phyloP scores from a whole-genome alignment of 2,113 vertebrate species.

The Naja naja region DNA sequence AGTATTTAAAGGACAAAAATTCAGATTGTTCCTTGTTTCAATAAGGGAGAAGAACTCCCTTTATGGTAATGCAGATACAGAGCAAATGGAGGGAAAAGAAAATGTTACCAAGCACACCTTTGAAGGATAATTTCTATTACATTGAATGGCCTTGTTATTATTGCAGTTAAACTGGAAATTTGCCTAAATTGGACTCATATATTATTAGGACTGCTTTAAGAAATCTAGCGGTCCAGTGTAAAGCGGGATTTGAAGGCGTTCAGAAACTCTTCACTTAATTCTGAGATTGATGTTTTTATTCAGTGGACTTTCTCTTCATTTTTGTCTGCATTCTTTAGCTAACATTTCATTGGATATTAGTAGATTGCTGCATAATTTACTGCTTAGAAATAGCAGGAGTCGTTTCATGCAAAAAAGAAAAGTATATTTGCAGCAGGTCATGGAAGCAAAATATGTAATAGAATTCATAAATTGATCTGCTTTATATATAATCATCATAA shows the following conservation, averaged over 20 bases:
- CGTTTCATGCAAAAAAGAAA: slow-evolving; percentile 22
- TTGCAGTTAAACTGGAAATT: background rate
- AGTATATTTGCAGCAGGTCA: slow-evolving; percentile 35
- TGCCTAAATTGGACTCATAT: background rate
- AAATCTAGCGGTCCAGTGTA: background rate
- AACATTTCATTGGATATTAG: slow-evolving; percentile 33
- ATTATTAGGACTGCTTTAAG: background rate
- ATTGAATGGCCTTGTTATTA: background rate
- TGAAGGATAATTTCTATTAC: background rate
- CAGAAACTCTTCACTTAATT: background rate
- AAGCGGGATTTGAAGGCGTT: slow-evolving; percentile 4
- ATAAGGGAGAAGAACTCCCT: background rate
- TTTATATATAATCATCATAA: slow-evolving; percentile 49
- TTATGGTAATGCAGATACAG: background rate
- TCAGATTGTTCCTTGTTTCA: background rate
- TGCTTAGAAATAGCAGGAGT: slow-evolving; percentile 38
- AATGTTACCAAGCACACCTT: background rate
- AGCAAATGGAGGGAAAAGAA: background rate
- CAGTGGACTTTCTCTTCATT: slow-evolving; percentile 40
- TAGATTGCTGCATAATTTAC: slow-evolving; percentile 53
- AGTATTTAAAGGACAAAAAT: background rate
- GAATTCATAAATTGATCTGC: slow-evolving; percentile 47
- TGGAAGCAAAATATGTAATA: slow-evolving; percentile 30
- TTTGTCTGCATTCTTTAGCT: slow-evolving; percentile 34
- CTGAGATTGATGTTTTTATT: slow-evolving; percentile 45